A percentile compares a stretch with the other conserved stretches of the same genome.
Evolutionary conservation across 1,140 invertebrate genomes (phyloP).

Genomic region (Cecropterus lyciades): DNA sequence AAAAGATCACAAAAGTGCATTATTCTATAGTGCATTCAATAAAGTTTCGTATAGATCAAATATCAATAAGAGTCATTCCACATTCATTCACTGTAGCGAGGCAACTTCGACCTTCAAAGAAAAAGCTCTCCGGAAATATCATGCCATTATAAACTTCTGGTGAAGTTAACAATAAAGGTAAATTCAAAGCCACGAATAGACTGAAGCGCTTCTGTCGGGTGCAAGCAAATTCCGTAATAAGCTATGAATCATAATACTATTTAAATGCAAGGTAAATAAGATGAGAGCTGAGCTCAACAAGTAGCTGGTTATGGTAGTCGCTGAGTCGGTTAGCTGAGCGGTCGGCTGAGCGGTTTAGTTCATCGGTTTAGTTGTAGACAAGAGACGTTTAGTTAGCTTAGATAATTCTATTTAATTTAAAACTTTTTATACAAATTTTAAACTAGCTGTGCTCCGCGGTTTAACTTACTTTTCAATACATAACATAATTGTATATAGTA

Average conservation of each 20-base stretch:
- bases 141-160: background rate
- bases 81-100: background rate
- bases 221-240: background rate
- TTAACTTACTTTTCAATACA: no score
- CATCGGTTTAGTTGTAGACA: no score
- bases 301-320: background rate
- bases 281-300: background rate
- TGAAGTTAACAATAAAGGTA: background rate
- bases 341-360: background rate
- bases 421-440: no score
- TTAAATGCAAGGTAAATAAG: conserved; percentile 4
- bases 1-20: no score
- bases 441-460: no score
- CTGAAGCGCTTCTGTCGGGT: background rate
- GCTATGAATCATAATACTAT: conserved; percentile 5
- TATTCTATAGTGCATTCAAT: background rate
- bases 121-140: conserved; percentile 1
- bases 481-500: no score
- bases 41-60: background rate
- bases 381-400: no score
- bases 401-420: no score
- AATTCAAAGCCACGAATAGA: background rate
- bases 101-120: background rate
- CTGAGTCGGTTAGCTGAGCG: no score
- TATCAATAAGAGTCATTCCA: background rate